These are phyloP conservation scores for Oscheius sp. DNA, from an alignment of 2,888 invertebrate species.

Conservation along the genomic window DNA sequence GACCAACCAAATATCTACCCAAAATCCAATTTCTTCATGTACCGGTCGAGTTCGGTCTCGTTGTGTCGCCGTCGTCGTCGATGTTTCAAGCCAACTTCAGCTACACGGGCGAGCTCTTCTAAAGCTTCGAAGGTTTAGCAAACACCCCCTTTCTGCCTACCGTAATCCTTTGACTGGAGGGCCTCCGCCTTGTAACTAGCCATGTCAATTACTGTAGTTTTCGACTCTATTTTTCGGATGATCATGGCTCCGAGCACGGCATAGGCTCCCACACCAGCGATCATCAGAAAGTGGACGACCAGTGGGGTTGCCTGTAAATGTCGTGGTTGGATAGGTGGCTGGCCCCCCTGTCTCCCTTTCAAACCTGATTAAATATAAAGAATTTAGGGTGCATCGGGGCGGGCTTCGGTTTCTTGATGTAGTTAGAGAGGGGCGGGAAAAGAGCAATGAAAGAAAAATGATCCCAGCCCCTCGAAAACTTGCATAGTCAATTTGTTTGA, in stretches of 20 bases:
- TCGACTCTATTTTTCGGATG: conserved; percentile 61
- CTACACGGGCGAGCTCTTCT: conserved; percentile 28
- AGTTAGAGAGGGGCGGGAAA: conserved; percentile 18
- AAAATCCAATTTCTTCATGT: conserved; percentile 33
- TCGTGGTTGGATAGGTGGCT: background rate
- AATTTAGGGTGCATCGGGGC: conserved; percentile 12
- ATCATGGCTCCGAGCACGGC: conserved; percentile 62
- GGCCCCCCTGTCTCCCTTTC: background rate
- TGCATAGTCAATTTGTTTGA: conserved; percentile 20
- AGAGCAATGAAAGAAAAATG: conserved; percentile 2
- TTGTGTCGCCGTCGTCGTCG: conserved; percentile 46
- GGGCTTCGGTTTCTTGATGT: background rate
- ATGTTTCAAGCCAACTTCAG: conserved; percentile 41
- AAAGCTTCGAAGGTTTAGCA: background rate
- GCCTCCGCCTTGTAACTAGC: background rate
- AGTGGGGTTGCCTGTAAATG: conserved; percentile 64
- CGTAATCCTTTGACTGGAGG: conserved; percentile 22
- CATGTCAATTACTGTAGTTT: conserved; percentile 16
- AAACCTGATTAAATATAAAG: background rate
- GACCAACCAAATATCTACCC: background rate
- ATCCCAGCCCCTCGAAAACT: conserved; percentile 9
- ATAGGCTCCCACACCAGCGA: conserved; percentile 59
- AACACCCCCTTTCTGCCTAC: conserved; percentile 2
- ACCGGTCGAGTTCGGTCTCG: conserved; percentile 42
- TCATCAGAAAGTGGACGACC: conserved; percentile 65